phyloP scores from a whole-genome alignment of 1,140 invertebrate species.

The Brachionus koreanus region DNA sequence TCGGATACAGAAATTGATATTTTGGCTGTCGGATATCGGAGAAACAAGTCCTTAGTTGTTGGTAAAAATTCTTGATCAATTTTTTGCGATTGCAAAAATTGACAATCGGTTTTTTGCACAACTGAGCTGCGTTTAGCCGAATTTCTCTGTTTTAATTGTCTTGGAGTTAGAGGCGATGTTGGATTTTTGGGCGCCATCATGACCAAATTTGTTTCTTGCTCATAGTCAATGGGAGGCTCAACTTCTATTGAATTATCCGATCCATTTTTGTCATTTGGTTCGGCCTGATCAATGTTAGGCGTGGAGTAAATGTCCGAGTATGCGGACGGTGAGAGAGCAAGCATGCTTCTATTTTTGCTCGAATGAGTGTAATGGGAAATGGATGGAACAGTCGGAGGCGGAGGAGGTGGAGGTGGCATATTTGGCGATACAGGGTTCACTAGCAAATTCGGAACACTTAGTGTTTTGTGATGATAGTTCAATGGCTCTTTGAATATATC shows the following conservation, averaged over 20 bases:
- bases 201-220: constrained; percentile 8
- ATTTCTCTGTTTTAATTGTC: constrained; percentile 36
- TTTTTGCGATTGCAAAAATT: constrained; percentile 26
- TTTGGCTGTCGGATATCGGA: constrained; percentile 10
- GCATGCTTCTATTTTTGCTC: constrained; percentile 8
- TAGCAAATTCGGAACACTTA: constrained; percentile 10
- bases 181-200: not conserved
- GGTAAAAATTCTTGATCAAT: constrained; percentile 15
- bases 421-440: not conserved
- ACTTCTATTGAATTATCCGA: not conserved
- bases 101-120: not conserved
- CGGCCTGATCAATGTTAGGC: not conserved
- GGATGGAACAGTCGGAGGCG: not conserved
- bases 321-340: not conserved
- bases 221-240: not conserved
- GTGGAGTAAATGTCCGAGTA: not conserved
- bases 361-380: not conserved
- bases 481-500: not conserved
- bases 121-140: constrained; percentile 18
- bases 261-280: not conserved
- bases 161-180: not conserved
- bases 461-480: not conserved
- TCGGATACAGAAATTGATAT: constrained; percentile 26
- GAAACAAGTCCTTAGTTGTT: constrained; percentile 29
- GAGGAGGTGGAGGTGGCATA: constrained; percentile 11